These are phyloP conservation scores for Mormyrops boulengeri DNA, from an alignment of 2,797 vertebrate species.

Conservation along the genomic window DNA sequence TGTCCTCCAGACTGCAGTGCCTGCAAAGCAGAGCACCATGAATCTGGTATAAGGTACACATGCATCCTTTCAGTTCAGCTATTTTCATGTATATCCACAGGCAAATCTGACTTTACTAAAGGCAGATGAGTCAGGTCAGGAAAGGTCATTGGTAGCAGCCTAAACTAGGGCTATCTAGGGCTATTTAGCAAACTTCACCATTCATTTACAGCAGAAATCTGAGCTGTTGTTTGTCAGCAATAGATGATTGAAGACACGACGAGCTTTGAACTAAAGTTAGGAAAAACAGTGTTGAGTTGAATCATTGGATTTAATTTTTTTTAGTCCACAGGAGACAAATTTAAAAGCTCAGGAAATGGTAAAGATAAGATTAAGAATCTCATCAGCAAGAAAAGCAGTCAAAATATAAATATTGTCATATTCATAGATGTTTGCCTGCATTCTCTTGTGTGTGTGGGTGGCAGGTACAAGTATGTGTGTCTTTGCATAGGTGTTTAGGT, in stretches of 20 bases:
- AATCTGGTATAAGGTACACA: not conserved
- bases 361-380: not conserved
- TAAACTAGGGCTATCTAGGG: not conserved
- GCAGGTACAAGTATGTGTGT: not conserved
- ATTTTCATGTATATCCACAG: not conserved
- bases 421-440: not conserved
- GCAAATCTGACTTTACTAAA: not conserved
- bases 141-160: not conserved
- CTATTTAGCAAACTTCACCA: not conserved
- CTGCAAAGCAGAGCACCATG: not conserved
- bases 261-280: not conserved
- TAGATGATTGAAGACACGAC: not conserved
- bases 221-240: not conserved
- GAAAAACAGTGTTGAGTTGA: not conserved
- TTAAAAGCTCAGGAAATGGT: not conserved
- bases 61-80: not conserved
- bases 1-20: not conserved
- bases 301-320: not conserved
- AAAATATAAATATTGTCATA: not conserved
- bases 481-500: not conserved
- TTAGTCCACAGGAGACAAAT: not conserved
- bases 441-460: not conserved
- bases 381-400: not conserved
- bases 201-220: not conserved
- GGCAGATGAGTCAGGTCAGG: not conserved